A percentile compares a stretch with the other conserved stretches of the same genome.
These are phyloP conservation scores for Dinocampus coccinellae DNA, from an alignment of 2,888 invertebrate species.

Conservation along the genomic window DNA sequence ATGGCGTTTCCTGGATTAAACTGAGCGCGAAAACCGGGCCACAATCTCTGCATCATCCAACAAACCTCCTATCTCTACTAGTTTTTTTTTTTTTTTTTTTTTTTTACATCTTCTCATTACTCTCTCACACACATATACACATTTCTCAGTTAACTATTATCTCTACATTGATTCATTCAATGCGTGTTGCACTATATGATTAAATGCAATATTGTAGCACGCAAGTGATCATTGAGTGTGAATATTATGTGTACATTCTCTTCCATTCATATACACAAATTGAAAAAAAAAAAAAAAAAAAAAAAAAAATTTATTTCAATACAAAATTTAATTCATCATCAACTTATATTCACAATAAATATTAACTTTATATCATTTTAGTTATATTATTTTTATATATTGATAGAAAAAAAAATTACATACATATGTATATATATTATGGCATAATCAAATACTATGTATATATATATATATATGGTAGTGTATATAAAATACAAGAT, in stretches of 20 bases:
- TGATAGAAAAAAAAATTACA: not conserved
- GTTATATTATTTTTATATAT: not conserved
- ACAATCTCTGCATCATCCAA: conserved; percentile 19
- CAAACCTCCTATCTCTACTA: not conserved
- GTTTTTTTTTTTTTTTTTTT: not conserved
- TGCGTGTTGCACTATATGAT: conserved; percentile 25
- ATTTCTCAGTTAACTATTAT: not conserved
- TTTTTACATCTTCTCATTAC: not conserved
- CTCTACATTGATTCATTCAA: conserved; percentile 6
- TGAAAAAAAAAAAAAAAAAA: too few species aligned
- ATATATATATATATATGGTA: too few species aligned
- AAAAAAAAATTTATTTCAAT: too few species aligned
- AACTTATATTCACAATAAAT: conserved; percentile 10
- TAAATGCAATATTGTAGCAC: conserved; percentile 26
- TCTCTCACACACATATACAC: too few species aligned
- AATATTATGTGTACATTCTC: conserved; percentile 21
- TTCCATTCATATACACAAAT: not conserved
- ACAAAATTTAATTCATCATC: too few species aligned
- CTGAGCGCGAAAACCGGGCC: conserved; percentile 34
- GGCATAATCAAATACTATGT: too few species aligned
- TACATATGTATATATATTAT: not conserved
- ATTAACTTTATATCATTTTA: not conserved
- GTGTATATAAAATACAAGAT: not conserved
- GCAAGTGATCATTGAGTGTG: conserved; percentile 24
- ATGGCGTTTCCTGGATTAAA: conserved; percentile 33